Evolutionary conservation across 92 coral and sea anemone species (phyloP), one percentile per base, ranked within the genome.

Genomic region (Umimayanthus kanabou): DNA sequence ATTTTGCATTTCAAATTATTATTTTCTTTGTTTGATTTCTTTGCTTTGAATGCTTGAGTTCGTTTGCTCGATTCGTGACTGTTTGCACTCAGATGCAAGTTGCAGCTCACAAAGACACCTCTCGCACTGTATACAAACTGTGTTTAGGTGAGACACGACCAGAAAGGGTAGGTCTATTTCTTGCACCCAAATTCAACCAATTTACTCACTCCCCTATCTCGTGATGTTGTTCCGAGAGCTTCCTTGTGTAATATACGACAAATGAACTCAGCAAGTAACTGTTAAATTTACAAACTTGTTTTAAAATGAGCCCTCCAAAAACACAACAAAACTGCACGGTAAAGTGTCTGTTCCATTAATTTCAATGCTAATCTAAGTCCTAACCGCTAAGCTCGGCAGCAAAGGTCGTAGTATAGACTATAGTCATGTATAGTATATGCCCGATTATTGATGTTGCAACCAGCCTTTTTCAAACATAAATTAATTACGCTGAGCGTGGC

Each of bases 1-100:
- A 45, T n/a, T 83, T 83, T 83, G 87, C 87, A 83, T 83, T 83
- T 83, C 77, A 83, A 83, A 83, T 80, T 83, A 70, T 2, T 70
- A 47, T 23, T 83, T 83, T 83, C 87, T n/a, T 83, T 83, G 87
- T 83, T 70, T 83, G 84, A 83, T 71, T 28, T 70, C 73, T 76
- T 67, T 66, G 87, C 18, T 83, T 67, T 83, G 74, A 67, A 33
- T 76, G 77, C 78, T 83, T 49, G 42, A 30, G 77, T 33, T 16
- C 67, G 78, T 26, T 42, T 83, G 65, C 78, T 83, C 77, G 28
- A 67, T 13, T 43, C 23, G 78, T 11, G 78, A 26, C 77, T 83
- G 65, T 83, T 67, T 29, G 18, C 65, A 47, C 25, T 75, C 29
- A n/a, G 53, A 39, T 39, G 39, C 79, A 61, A 29, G 43, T 16